These are phyloP conservation scores for Intellagama lesueurii DNA, from an alignment of 2,797 vertebrate species.

Conservation along the genomic window DNA sequence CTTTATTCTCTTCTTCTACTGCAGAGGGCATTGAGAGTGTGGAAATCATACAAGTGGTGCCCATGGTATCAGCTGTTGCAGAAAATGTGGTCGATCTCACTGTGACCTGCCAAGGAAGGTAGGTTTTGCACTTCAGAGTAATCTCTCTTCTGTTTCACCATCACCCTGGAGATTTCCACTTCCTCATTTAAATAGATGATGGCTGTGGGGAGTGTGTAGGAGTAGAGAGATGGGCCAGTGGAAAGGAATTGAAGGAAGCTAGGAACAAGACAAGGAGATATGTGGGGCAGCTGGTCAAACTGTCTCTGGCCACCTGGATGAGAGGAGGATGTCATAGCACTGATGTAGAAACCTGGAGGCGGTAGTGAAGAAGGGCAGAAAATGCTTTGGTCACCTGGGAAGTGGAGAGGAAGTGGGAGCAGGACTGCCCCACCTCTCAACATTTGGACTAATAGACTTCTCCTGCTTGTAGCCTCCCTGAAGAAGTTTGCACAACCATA, in stretches of 20 bases:
- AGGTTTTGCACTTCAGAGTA: slow-evolving; percentile 48
- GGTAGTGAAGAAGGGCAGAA: not conserved
- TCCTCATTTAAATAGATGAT: not conserved
- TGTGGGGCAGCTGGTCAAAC: not conserved
- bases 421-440: not conserved
- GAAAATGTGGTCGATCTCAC: slow-evolving; percentile 91
- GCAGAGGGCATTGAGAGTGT: slow-evolving; percentile 94
- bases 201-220: not conserved
- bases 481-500: slow-evolving; percentile 90
- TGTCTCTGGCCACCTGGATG: not conserved
- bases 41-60: slow-evolving; percentile 88
- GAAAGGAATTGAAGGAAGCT: not conserved
- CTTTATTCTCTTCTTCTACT: slow-evolving; percentile 15
- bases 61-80: slow-evolving; percentile 71
- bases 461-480: slow-evolving; percentile 82
- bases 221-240: not conserved
- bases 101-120: slow-evolving; percentile 92
- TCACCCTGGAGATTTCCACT: not conserved
- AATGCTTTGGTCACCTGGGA: not conserved
- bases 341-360: not conserved
- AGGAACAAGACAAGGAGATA: not conserved
- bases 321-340: not conserved
- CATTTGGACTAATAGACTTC: not conserved
- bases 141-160: not conserved
- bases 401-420: too few relatives aligned